phyloP scores from a whole-genome alignment of 2,113 vertebrate genomes.

The Numida meleagris region DNA sequence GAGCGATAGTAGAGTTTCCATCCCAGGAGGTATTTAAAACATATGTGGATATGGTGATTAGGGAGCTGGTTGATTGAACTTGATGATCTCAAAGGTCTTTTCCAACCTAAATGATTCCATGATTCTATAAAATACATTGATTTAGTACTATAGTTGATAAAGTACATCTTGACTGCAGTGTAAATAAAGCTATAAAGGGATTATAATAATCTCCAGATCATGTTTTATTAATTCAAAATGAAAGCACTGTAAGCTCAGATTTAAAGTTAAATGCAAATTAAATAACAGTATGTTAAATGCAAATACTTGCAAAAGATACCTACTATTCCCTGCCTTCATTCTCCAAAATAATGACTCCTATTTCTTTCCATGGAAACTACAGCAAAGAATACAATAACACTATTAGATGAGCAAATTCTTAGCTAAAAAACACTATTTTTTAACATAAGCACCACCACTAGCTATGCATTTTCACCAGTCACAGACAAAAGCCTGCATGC shows the following conservation, averaged over 20 bases:
- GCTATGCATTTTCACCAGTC: no score
- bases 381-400: no score
- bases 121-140: background rate
- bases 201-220: background rate
- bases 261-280: background rate
- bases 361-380: no score
- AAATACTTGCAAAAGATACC: background rate
- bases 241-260: background rate
- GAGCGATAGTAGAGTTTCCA: background rate
- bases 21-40: background rate
- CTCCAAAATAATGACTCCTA: no score
- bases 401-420: no score
- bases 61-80: background rate
- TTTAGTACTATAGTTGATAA: background rate
- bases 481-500: no score
- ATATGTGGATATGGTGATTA: background rate
- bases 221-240: background rate
- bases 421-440: no score
- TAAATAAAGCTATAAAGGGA: background rate
- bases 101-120: background rate
- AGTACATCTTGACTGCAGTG: background rate
- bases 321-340: background rate
- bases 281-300: background rate
- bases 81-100: background rate
- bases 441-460: no score